These are phyloP conservation scores for Balanococcus diminutus DNA, from an alignment of 2,888 invertebrate species.

Conservation along the genomic window DNA sequence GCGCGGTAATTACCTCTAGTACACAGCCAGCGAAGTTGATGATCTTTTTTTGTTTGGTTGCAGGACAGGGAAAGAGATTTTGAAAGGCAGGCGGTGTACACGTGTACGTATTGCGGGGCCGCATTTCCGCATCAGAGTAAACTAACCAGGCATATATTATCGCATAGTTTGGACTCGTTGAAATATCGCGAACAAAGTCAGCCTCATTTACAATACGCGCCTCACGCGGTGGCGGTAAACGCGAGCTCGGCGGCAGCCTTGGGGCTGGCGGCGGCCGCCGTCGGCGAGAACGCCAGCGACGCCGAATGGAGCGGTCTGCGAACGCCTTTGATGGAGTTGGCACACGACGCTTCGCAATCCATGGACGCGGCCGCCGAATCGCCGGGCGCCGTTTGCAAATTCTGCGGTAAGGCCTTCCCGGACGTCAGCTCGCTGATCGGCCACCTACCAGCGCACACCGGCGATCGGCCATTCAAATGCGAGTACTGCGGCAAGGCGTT, in stretches of 20 bases:
- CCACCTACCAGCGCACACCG: conserved; percentile 87
- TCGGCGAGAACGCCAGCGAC: conserved; percentile 20
- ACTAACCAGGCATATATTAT: conserved; percentile 85
- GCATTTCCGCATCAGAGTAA: conserved; percentile 89
- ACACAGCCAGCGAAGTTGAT: conserved; percentile 57
- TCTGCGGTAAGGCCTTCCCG: conserved; percentile 90
- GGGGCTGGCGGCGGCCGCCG: not conserved
- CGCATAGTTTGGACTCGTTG: conserved; percentile 80
- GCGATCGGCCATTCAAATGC: conserved; percentile 89
- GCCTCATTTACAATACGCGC: conserved; percentile 64
- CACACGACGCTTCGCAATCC: conserved; percentile 28
- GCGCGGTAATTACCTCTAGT: not conserved
- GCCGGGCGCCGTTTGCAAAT: conserved; percentile 78
- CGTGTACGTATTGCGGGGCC: conserved; percentile 89
- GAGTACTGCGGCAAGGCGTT: conserved; percentile 94
- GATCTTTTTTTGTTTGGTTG: conserved; percentile 75
- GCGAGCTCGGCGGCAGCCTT: conserved; percentile 61
- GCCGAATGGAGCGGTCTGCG: conserved; percentile 34
- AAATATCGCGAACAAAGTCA: conserved; percentile 75
- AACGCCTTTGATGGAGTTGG: conserved; percentile 29
- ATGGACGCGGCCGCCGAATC: conserved; percentile 44
- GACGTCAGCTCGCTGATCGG: conserved; percentile 86
- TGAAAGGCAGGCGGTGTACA: conserved; percentile 67
- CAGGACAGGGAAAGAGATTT: conserved; percentile 91
- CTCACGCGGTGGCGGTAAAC: conserved; percentile 62